A percentile compares a stretch with the other conserved stretches of the same genome.
Evolutionary conservation across 2,797 vertebrate species (phyloP).

Genomic region (Chloroceryle inda): DNA sequence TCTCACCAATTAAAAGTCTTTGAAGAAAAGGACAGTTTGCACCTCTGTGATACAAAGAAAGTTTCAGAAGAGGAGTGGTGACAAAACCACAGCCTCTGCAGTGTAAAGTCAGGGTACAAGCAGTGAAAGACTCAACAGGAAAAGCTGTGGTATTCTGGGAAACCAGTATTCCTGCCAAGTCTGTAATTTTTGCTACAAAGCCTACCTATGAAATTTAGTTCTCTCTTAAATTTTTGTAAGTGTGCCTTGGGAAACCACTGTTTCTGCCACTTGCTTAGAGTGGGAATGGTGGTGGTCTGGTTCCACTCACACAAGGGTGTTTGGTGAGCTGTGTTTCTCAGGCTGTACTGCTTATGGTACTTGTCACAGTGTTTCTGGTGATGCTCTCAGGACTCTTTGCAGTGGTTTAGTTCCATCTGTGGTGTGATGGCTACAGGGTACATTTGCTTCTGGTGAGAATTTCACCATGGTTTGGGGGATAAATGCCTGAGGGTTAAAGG

Average conservation of each 20-base stretch:
- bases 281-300: background rate
- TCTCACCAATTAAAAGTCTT: background rate
- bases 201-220: background rate
- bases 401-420: background rate
- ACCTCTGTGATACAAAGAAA: background rate
- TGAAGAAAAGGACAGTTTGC: background rate
- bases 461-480: background rate
- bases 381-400: background rate
- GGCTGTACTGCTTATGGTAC: background rate
- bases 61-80: background rate
- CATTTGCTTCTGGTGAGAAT: background rate
- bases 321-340: background rate
- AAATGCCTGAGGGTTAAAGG: background rate
- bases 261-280: background rate
- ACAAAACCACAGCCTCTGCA: background rate
- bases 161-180: background rate
- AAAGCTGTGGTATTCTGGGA: background rate
- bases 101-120: background rate
- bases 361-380: rapidly evolving
- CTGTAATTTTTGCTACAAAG: background rate
- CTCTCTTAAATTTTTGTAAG: background rate
- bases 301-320: rapidly evolving
- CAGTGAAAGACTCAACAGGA: background rate
- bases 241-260: background rate
- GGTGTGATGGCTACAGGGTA: too few species aligned